A percentile compares a stretch with the other conserved stretches of the same genome.
Evolutionary conservation across 2,888 invertebrate genomes (phyloP).

Genomic region (Hypena proboscidalis): DNA sequence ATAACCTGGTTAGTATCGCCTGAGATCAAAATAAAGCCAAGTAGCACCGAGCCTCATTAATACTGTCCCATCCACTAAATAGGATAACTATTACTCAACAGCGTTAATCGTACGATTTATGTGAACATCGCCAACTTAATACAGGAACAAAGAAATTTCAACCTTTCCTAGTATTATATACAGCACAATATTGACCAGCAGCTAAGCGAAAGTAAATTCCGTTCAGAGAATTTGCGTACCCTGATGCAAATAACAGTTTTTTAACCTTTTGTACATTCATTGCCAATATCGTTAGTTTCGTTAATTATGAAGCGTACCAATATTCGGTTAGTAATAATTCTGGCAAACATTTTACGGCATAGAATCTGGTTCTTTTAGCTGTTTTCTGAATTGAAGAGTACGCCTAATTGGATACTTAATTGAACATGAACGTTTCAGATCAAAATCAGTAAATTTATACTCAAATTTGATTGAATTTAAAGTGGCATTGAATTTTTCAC

Average conservation of each 20-base stretch:
- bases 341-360: conserved; percentile 18
- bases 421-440: no score
- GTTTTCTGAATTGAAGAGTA: no score
- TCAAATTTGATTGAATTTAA: no score
- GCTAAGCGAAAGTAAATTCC: conserved; percentile 23
- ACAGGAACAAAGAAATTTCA: conserved; percentile 7
- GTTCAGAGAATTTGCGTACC: conserved; percentile 41
- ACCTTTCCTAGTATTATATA: conserved; percentile 11
- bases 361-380: conserved; percentile 15
- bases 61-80: conserved; percentile 25
- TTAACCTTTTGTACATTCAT: conserved; percentile 37
- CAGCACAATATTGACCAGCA: conserved; percentile 19
- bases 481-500: no score
- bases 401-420: no score
- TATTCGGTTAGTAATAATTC: conserved; percentile 47
- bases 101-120: conserved; percentile 38
- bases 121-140: conserved; percentile 16
- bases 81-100: conserved; percentile 42
- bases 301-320: conserved; percentile 56
- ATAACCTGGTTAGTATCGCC: no score
- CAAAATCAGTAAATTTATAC: no score
- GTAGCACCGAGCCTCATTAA: no score
- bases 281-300: conserved; percentile 59
- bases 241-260: conserved; percentile 23
- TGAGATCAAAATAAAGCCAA: no score